Evolutionary conservation across 2,888 invertebrate species (phyloP), one percentile per base, ranked within the genome.

Genomic region (Drosophila setosimentum): DNA sequence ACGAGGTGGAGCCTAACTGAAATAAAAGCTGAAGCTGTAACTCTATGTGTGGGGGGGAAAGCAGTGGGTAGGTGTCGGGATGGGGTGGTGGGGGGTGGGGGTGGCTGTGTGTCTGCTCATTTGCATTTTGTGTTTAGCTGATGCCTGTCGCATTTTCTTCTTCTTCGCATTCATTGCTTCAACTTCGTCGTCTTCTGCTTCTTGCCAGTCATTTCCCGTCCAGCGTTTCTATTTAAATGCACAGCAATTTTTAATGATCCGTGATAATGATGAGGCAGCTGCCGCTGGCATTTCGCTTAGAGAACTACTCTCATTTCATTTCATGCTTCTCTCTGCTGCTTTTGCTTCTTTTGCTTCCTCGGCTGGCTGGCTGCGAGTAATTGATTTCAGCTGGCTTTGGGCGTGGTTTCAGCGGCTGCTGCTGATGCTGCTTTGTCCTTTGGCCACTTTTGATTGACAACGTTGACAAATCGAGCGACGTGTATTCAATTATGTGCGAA

Each of bases 241-340:
- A 78, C 73, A 81, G 79, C 71, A 87, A 79, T 79, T 89, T 89
- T 90, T 91, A 90, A 91, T 90, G 91, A 90, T 91, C 91, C 88
- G 80, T 91, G 80, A 91, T 90, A 91, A 91, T 91, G 90, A 91
- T 76, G 87, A 78, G 78, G 76, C 60, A 60, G 62, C 78, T 76
- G 84, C 80, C 78, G 66, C 62, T 81, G 89, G 76, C 74, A 73
- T 53, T 24, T 18, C 58, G 69, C 60, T 76, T 67, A 53, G 61
- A 58, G 30, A 37, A 21, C 42, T 53, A 32, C 48, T 27, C 21
- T 30, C 16, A 8, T 37, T 8, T 45, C 45, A 45, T 8, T 45
- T 16, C 45, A 8, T 13, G 8, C 53, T n/a, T 27, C 49, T 33
- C 61, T 67, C 30, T 11, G 29, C 29, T 29, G 11, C n/a, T 11